Evolutionary conservation across 2,113 vertebrate species (phyloP).

Genomic region (Eleginops maclovinus): DNA sequence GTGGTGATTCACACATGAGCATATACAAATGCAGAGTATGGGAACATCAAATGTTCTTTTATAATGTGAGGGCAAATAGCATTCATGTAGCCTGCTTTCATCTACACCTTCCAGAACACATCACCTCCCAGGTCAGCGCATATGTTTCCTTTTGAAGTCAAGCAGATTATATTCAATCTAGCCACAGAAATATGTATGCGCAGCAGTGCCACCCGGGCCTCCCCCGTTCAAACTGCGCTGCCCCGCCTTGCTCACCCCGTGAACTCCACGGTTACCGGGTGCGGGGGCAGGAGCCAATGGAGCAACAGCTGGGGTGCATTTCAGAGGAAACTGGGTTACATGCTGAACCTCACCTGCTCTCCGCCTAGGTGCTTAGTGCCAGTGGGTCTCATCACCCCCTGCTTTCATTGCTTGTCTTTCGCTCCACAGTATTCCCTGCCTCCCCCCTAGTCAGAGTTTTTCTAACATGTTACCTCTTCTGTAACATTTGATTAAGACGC

Average conservation of each 20-base stretch:
- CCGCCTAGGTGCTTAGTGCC: slow-evolving; percentile 21
- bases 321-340: slow-evolving; percentile 45
- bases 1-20: neutral
- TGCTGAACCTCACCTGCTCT: slow-evolving; percentile 64
- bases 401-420: slow-evolving; percentile 51
- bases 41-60: neutral
- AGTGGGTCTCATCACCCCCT: slow-evolving; percentile 32
- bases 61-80: slow-evolving; percentile 28
- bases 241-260: slow-evolving; percentile 40
- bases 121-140: slow-evolving; percentile 37
- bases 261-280: slow-evolving; percentile 45
- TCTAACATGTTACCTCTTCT: slow-evolving; percentile 44
- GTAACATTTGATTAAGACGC: slow-evolving; percentile 66
- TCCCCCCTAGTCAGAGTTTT: slow-evolving; percentile 27
- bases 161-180: slow-evolving; percentile 13
- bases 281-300: slow-evolving; percentile 17
- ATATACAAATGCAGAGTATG: neutral
- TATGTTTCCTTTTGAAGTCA: slow-evolving; percentile 57
- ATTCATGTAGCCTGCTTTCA: slow-evolving; percentile 36
- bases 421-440: slow-evolving; percentile 14
- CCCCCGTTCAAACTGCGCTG: slow-evolving; percentile 9
- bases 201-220: neutral
- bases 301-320: slow-evolving; percentile 42
- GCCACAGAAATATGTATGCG: slow-evolving; percentile 25
- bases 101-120: slow-evolving; percentile 26